Conservation (phyloP, 1,140 invertebrate species). For the Zaprionus inermis region DNA sequence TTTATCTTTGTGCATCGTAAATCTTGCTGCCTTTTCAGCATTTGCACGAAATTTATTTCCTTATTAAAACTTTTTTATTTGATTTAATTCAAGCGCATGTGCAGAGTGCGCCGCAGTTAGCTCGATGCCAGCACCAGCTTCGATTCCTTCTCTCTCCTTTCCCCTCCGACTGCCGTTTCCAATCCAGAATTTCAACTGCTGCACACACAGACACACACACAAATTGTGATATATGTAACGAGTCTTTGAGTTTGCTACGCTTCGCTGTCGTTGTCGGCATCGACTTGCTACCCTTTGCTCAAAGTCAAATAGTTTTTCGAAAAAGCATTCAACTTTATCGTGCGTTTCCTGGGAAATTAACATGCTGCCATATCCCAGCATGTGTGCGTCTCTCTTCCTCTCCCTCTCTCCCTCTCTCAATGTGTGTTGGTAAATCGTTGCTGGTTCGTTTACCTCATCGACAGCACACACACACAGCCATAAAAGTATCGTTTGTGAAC, state of each 20-base stretch:
- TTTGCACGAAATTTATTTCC: slow-evolving; percentile 77
- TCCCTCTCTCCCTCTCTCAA: background rate
- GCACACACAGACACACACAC: slow-evolving; percentile 13
- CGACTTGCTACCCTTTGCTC: slow-evolving; percentile 48
- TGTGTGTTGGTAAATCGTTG: slow-evolving; percentile 40
- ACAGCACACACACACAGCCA: slow-evolving; percentile 37
- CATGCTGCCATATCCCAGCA: slow-evolving; percentile 47
- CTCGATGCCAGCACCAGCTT: slow-evolving; percentile 15
- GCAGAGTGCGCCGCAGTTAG: slow-evolving; percentile 14
- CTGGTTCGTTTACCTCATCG: slow-evolving; percentile 49
- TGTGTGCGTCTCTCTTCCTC: background rate
- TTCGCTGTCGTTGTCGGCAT: slow-evolving; percentile 1
- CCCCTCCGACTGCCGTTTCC: background rate
- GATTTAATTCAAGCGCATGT: slow-evolving; percentile 61
- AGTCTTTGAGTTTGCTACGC: slow-evolving; percentile 36
- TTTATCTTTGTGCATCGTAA: slow-evolving; percentile 78
- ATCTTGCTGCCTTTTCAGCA: slow-evolving; percentile 76
- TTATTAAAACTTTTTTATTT: slow-evolving; percentile 78
- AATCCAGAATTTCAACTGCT: background rate
- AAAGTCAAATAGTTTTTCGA: slow-evolving; percentile 78
- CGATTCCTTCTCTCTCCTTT: background rate
- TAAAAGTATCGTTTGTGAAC: slow-evolving; percentile 62
- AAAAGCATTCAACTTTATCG: slow-evolving; percentile 80
- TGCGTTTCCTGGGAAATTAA: slow-evolving; percentile 82
- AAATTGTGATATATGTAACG: slow-evolving; percentile 72